Percentiles rank a stretch among this genome's conserved stretches.
phyloP scores from a whole-genome alignment of 2,113 vertebrate genomes.

The Neolamprologus modestus region DNA sequence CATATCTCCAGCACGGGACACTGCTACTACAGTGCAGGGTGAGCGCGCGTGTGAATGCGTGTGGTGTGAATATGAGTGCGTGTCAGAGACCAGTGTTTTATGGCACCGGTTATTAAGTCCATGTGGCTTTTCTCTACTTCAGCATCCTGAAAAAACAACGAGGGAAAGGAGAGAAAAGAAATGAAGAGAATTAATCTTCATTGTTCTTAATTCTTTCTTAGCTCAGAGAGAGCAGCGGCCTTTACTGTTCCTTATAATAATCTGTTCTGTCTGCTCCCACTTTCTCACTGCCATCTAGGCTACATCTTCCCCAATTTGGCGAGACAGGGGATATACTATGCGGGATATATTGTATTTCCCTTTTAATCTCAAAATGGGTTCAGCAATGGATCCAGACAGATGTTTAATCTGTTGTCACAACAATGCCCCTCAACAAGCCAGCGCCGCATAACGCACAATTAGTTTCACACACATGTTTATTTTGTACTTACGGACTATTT shows the following conservation, averaged over 20 bases:
- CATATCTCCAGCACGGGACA: neutral
- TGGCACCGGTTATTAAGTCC: conserved; percentile 21
- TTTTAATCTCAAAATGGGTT: conserved; percentile 24
- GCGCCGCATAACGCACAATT: conserved; percentile 31
- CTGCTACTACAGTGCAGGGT: neutral
- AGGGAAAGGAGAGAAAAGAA: neutral
- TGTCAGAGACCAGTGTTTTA: conserved; percentile 23
- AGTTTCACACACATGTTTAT: conserved; percentile 55
- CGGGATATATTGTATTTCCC: conserved; percentile 38
- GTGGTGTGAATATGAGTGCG: neutral
- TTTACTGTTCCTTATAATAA: neutral
- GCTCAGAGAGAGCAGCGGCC: neutral
- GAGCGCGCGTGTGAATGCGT: neutral
- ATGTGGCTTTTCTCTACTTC: conserved; percentile 27
- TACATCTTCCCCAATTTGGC: conserved; percentile 8
- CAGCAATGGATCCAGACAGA: conserved; percentile 37
- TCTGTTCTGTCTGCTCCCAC: neutral
- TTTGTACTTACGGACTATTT: conserved; percentile 52
- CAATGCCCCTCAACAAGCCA: conserved; percentile 19
- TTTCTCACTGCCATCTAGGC: neutral
- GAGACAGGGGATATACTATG: conserved; percentile 23
- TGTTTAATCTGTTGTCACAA: conserved; percentile 62
- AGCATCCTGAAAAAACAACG: neutral
- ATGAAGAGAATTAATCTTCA: neutral
- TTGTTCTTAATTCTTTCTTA: neutral